A percentile compares a stretch with the other conserved stretches of the same genome.
phyloP scores from a whole-genome alignment of 2,113 vertebrate species.

The Paramormyrops kingsleyae region DNA sequence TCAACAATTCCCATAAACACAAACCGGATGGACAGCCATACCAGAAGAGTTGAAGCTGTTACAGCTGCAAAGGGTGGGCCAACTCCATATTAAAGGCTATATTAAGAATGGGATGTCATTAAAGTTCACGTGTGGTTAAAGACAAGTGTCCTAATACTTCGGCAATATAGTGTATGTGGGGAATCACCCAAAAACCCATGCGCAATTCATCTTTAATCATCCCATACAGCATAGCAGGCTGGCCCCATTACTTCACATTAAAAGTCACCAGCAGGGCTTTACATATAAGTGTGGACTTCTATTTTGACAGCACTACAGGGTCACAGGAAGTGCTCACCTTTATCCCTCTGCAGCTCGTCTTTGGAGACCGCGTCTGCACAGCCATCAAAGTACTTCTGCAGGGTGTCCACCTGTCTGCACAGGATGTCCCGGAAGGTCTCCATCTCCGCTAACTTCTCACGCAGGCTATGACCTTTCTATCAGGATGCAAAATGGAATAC shows the following conservation, averaged over 20 bases:
- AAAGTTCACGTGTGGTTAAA: no score
- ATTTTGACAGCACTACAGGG: background rate
- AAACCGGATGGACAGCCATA: no score
- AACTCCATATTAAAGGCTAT: no score
- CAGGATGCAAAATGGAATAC: background rate
- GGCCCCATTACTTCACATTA: background rate
- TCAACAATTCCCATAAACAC: no score
- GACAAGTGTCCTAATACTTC: no score
- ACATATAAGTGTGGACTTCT: background rate
- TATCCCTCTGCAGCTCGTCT: slow-evolving; percentile 89
- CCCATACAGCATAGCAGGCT: background rate
- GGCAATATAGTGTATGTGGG: background rate
- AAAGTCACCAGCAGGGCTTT: background rate
- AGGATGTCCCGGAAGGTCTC: slow-evolving; percentile 95
- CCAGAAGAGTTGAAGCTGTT: no score
- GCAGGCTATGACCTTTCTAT: slow-evolving; percentile 92
- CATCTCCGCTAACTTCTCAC: slow-evolving; percentile 96
- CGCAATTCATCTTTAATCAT: background rate
- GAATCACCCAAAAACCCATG: background rate
- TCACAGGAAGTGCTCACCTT: slow-evolving; percentile 58
- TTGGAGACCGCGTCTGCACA: slow-evolving; percentile 84
- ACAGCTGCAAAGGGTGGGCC: no score
- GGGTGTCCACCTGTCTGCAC: slow-evolving; percentile 69
- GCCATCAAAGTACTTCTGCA: slow-evolving; percentile 66
- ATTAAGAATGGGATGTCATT: no score